Base-by-base conservation (phyloP, 1,140 invertebrate species). In the Forficula auricularia region DNA sequence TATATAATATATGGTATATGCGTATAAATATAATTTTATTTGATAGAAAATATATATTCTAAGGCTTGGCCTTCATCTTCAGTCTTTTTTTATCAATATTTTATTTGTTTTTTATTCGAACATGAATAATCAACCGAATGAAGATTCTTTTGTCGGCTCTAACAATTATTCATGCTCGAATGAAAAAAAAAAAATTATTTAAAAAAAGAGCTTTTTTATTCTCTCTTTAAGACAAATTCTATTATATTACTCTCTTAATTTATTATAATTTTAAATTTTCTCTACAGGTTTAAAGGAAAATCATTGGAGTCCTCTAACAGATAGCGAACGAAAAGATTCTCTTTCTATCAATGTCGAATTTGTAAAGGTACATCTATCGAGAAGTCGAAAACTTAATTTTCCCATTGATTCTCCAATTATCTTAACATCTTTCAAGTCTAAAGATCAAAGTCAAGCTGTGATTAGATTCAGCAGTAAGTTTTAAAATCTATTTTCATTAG, bases 301-400 rank as follows among this genome's bases (percentile, higher is more conserved):
- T 0, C 82, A 86, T 54, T 87, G 83, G 75, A 85, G 81, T 3
- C 84, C 85, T 0, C 62, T 89, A 4, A 77, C 81, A 1, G 87
- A 92, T 53, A 80, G 78, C 46, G 87, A 94, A 55, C 67, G 91
- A 14, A 94, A 95, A 60, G 90, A 96, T 66, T 94, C 90, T 0
- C 65, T 97, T 6, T 92, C 86, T 56, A 81, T 96, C 10, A 94
- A 95, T 60, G 89, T 97, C 0, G 90, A 96, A 61, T 96, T 95
- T 62, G 87, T 97, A 3, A 95, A 95, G 60, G 86, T 96, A 51
- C 87, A 95, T 60, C 72, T 97, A 10, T 90, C 87, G 0, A 64
- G 91, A 47, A 86, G 82, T 38, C 65, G 86, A 32, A 91, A 87
- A 61, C 61, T 86, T 2, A 86, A 84, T 59, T 79, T 80, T 40